Evolutionary conservation across 1,140 invertebrate genomes (phyloP).

Genomic region (Pogonognathellus flavescens): DNA sequence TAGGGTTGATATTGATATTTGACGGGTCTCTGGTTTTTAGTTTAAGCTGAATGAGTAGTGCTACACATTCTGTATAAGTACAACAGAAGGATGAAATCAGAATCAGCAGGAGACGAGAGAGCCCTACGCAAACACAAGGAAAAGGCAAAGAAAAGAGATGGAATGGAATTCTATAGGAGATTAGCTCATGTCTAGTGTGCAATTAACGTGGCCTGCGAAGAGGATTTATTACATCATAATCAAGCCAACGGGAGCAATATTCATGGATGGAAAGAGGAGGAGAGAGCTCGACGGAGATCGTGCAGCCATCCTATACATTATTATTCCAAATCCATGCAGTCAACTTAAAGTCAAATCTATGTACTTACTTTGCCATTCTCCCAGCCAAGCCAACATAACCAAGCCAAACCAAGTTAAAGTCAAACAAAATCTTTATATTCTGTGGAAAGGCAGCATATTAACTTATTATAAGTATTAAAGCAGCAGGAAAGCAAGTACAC

Average conservation of each 20-base stretch:
- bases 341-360: constrained; percentile 38
- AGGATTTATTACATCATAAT: constrained; percentile 65
- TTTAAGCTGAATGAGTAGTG: not conserved
- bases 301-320: constrained; percentile 48
- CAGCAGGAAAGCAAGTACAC: not conserved
- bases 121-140: constrained; percentile 30
- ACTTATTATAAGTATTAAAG: not conserved
- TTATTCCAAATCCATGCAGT: constrained; percentile 36
- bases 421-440: not conserved
- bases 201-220: constrained; percentile 60
- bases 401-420: constrained; percentile 6
- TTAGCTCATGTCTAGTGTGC: constrained; percentile 65
- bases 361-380: not conserved
- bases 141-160: constrained; percentile 38
- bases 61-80: not conserved
- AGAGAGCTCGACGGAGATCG: constrained; percentile 43
- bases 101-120: constrained; percentile 52
- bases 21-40: constrained; percentile 24
- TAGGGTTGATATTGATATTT: constrained; percentile 39
- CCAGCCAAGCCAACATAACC: constrained; percentile 15
- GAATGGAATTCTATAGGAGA: constrained; percentile 54
- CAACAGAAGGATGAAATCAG: constrained; percentile 28
- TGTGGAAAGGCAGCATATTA: constrained; percentile 12
- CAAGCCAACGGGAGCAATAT: constrained; percentile 57
- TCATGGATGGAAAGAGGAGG: constrained; percentile 48